A percentile compares a stretch with the other conserved stretches of the same genome.
phyloP scores from a whole-genome alignment of 2,888 invertebrate genomes.

The Amblyjoppa fuscipennis region DNA sequence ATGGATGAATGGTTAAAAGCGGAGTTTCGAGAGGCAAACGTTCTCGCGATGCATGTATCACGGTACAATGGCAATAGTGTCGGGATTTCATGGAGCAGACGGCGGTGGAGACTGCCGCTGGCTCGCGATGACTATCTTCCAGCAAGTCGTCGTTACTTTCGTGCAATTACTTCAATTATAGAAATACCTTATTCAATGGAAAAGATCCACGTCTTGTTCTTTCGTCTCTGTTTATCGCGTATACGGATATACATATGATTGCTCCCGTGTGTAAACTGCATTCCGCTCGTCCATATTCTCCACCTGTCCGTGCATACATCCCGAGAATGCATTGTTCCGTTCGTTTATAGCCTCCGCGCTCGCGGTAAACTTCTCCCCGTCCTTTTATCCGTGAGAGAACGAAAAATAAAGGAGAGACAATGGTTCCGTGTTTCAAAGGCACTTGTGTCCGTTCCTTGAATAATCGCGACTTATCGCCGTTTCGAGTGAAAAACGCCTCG shows the following conservation, averaged over 20 bases:
- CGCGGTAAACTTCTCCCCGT: slow-evolving; percentile 31
- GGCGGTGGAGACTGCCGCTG: neutral
- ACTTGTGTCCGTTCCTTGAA: slow-evolving; percentile 31
- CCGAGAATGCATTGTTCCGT: slow-evolving; percentile 63
- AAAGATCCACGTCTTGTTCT: slow-evolving; percentile 60
- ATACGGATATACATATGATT: slow-evolving; percentile 66
- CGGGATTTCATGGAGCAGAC: slow-evolving; percentile 9
- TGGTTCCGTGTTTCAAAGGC: slow-evolving; percentile 18
- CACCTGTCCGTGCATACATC: slow-evolving; percentile 44
- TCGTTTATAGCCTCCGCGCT: slow-evolving; percentile 17
- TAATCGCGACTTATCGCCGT: slow-evolving; percentile 5
- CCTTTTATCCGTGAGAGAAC: slow-evolving; percentile 62
- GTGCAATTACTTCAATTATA: slow-evolving; percentile 76
- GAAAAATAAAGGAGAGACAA: slow-evolving; percentile 50
- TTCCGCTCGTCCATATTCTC: slow-evolving; percentile 67
- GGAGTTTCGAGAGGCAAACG: slow-evolving; percentile 41
- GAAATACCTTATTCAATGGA: slow-evolving; percentile 73
- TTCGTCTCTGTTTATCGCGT: slow-evolving; percentile 45
- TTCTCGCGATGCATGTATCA: slow-evolving; percentile 12
- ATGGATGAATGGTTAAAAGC: slow-evolving; percentile 42
- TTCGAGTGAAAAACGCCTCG: neutral
- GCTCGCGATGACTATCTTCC: slow-evolving; percentile 63
- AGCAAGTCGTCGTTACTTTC: slow-evolving; percentile 73
- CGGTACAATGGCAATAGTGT: slow-evolving; percentile 9
- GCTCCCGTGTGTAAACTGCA: slow-evolving; percentile 67